Evolutionary conservation across 2,888 invertebrate species (phyloP).

Genomic region (Drosophila infuscata): DNA sequence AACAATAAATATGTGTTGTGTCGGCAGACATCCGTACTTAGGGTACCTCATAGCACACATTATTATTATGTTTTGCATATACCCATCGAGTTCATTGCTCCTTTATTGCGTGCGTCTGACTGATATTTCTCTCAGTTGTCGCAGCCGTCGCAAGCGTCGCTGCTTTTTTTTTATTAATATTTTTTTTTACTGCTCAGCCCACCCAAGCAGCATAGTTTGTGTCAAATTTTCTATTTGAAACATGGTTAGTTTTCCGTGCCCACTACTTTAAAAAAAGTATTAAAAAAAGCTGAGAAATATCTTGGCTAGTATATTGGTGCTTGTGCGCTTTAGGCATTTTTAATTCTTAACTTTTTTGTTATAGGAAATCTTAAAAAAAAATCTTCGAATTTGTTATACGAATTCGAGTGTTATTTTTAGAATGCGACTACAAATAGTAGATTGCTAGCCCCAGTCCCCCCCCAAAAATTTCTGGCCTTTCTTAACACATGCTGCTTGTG

Average conservation of each 20-base stretch:
- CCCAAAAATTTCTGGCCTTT: slow-evolving; percentile 57
- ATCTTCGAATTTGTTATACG: neutral
- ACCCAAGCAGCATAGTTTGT: slow-evolving; percentile 51
- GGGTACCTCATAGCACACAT: neutral
- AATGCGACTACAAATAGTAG: slow-evolving; percentile 3
- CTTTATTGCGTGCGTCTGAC: slow-evolving; percentile 57
- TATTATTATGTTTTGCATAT: slow-evolving; percentile 5
- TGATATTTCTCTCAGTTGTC: slow-evolving; percentile 50
- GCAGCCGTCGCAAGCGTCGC: neutral
- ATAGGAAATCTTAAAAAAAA: neutral
- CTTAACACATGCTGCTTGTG: slow-evolving; percentile 61
- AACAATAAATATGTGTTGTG: neutral
- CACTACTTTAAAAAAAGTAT: slow-evolving; percentile 24
- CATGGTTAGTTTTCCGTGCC: slow-evolving; percentile 36
- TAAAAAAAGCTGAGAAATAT: slow-evolving; percentile 33
- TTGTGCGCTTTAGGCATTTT: slow-evolving; percentile 1
- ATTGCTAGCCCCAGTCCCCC: neutral
- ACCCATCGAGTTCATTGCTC: slow-evolving; percentile 58
- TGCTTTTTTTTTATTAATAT: neutral
- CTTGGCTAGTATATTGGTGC: slow-evolving; percentile 32
- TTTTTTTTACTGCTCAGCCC: slow-evolving; percentile 34
- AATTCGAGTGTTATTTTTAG: slow-evolving; percentile 6
- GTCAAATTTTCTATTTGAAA: slow-evolving; percentile 19
- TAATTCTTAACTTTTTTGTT: too few species aligned
- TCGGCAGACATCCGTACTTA: neutral